Percentiles rank a stretch among this genome's conserved stretches.
phyloP scores from a whole-genome alignment of 1,140 invertebrate species.

The Penaeus japonicus region DNA sequence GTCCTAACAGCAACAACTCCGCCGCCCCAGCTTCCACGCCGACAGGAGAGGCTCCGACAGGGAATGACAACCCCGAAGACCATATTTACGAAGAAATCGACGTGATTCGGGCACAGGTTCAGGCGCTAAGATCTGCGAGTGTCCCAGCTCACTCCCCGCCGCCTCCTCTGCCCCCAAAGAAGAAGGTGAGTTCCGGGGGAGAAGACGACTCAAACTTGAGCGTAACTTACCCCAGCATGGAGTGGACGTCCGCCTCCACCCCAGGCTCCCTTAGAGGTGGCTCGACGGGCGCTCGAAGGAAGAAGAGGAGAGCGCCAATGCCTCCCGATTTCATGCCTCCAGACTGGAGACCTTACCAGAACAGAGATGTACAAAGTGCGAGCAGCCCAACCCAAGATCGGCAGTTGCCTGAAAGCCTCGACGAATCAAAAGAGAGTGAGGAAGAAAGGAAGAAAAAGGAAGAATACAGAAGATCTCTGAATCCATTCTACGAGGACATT shows the following conservation, averaged over 20 bases:
- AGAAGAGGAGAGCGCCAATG: slow-evolving; percentile 56
- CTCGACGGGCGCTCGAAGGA: slow-evolving; percentile 39
- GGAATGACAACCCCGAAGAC: slow-evolving; percentile 49
- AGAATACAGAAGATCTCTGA: slow-evolving; percentile 35
- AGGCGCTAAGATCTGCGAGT: slow-evolving; percentile 46
- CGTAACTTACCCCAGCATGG: slow-evolving; percentile 31
- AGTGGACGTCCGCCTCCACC: slow-evolving; percentile 34
- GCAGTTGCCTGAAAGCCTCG: background rate
- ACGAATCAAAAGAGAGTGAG: background rate
- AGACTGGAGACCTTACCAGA: slow-evolving; percentile 28
- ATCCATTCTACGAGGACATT: slow-evolving; percentile 56
- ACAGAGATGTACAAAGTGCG: background rate
- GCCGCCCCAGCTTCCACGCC: background rate
- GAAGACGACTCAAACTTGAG: slow-evolving; percentile 37
- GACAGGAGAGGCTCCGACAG: background rate
- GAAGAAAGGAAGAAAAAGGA: background rate
- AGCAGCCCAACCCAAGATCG: background rate
- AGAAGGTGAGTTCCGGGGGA: slow-evolving; percentile 22
- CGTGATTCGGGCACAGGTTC: slow-evolving; percentile 51
- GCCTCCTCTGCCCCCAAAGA: slow-evolving; percentile 54
- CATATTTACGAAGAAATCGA: slow-evolving; percentile 58
- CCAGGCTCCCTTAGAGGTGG: slow-evolving; percentile 44
- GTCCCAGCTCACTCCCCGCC: slow-evolving; percentile 34
- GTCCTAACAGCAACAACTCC: background rate
- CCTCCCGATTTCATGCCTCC: slow-evolving; percentile 49